Evolutionary conservation across 2,797 vertebrate species (phyloP).

Genomic region (Neosilurus hyrtlii): DNA sequence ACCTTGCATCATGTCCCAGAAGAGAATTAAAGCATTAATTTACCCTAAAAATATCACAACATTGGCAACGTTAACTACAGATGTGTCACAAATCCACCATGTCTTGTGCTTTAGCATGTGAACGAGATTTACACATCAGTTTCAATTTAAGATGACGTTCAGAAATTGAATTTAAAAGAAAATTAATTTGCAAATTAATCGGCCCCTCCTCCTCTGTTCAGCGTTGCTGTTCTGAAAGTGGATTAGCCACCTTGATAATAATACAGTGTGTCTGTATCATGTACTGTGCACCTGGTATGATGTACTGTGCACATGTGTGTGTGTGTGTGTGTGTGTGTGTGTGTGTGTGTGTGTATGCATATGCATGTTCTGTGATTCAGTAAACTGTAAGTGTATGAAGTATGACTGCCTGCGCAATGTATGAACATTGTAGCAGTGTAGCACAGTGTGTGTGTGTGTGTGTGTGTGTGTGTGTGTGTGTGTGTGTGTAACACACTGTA

Average conservation of each 20-base stretch:
- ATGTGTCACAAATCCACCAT: not conserved
- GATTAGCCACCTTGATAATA: not conserved
- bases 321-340: not conserved
- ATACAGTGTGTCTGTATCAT: not conserved
- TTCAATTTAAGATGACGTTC: not conserved
- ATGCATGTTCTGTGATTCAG: not conserved
- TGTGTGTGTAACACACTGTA: slow-evolving; percentile 5
- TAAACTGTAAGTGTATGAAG: not conserved
- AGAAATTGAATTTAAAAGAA: not conserved
- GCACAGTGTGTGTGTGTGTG: no score
- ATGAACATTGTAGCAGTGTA: no score
- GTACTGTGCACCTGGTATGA: no score
- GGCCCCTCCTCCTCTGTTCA: not conserved
- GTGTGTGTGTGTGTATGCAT: slow-evolving; percentile 3
- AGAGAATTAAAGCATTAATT: not conserved
- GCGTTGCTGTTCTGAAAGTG: not conserved
- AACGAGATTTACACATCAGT: not conserved
- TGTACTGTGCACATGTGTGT: not conserved
- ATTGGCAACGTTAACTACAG: not conserved
- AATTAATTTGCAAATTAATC: not conserved
- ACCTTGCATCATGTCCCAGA: not conserved
- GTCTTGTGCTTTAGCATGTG: not conserved
- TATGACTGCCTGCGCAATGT: not conserved
- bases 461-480: not conserved
- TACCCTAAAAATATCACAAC: not conserved